phyloP scores from a whole-genome alignment of 2,888 invertebrate genomes.

The Steinernema hermaphroditum region DNA sequence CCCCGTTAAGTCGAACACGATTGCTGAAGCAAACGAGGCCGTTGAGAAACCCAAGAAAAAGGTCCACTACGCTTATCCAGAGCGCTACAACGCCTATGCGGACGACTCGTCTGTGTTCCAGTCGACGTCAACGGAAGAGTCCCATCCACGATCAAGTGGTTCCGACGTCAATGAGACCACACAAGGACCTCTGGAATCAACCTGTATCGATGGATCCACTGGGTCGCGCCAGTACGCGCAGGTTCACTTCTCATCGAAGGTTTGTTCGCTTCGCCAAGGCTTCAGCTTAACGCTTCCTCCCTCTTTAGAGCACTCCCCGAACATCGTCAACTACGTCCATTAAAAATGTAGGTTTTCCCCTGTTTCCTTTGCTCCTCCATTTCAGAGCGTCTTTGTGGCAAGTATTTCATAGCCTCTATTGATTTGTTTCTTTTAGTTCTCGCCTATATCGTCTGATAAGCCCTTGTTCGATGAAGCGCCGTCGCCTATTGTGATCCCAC shows the following conservation, averaged over 20 bases:
- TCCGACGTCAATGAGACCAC: not conserved
- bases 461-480: not conserved
- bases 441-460: not conserved
- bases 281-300: not conserved
- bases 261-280: not conserved
- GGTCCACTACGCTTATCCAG: not conserved
- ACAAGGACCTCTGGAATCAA: not conserved
- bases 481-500: not conserved
- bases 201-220: slow-evolving; percentile 8
- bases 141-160: not conserved
- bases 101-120: not conserved
- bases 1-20: no score
- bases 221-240: slow-evolving; percentile 14
- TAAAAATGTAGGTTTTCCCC: slow-evolving; percentile 19
- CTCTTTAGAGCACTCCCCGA: slow-evolving; percentile 10
- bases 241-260: slow-evolving; percentile 22
- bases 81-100: not conserved
- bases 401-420: no score
- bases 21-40: not conserved
- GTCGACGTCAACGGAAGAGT: not conserved
- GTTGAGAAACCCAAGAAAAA: slow-evolving; percentile 1
- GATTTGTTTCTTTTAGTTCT: not conserved
- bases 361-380: not conserved
- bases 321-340: not conserved
- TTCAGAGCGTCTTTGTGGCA: not conserved